phyloP scores from a whole-genome alignment of 2,888 invertebrate species.

The Neoscelio sp. region DNA sequence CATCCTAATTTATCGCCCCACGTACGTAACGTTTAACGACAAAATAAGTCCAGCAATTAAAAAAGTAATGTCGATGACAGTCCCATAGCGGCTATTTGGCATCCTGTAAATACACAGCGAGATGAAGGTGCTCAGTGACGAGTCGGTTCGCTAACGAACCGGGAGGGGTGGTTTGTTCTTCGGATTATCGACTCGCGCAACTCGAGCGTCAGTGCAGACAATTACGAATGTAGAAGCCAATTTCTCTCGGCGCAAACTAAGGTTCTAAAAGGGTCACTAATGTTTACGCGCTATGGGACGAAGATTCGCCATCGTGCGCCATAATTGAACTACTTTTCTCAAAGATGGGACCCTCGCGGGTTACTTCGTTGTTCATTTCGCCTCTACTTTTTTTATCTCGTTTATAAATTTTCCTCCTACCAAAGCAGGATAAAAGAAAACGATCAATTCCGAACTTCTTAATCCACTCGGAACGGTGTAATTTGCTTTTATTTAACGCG shows the following conservation, averaged over 20 bases:
- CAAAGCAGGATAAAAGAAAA: slow-evolving; percentile 16
- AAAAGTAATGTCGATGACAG: slow-evolving; percentile 83
- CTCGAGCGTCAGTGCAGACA: slow-evolving; percentile 40
- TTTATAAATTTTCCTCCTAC: slow-evolving; percentile 20
- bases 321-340: slow-evolving; percentile 42
- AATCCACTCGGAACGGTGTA: slow-evolving; percentile 8
- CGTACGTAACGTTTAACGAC: slow-evolving; percentile 75
- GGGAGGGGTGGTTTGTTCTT: slow-evolving; percentile 55
- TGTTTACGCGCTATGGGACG: slow-evolving; percentile 35
- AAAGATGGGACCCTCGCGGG: slow-evolving; percentile 32
- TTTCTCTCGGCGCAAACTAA: slow-evolving; percentile 25
- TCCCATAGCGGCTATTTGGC: slow-evolving; percentile 78
- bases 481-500: slow-evolving; percentile 17
- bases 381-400: slow-evolving; percentile 28
- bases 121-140: slow-evolving; percentile 68
- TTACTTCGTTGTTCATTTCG: slow-evolving; percentile 36
- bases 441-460: slow-evolving; percentile 55
- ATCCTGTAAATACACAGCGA: slow-evolving; percentile 71
- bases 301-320: slow-evolving; percentile 10
- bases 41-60: slow-evolving; percentile 82
- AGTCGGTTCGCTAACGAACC: slow-evolving; percentile 65
- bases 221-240: slow-evolving; percentile 56
- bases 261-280: slow-evolving; percentile 55
- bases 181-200: slow-evolving; percentile 48
- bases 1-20: slow-evolving; percentile 25